phyloP scores from a whole-genome alignment of 2,797 vertebrate species.

The Heterohyrax brucei region DNA sequence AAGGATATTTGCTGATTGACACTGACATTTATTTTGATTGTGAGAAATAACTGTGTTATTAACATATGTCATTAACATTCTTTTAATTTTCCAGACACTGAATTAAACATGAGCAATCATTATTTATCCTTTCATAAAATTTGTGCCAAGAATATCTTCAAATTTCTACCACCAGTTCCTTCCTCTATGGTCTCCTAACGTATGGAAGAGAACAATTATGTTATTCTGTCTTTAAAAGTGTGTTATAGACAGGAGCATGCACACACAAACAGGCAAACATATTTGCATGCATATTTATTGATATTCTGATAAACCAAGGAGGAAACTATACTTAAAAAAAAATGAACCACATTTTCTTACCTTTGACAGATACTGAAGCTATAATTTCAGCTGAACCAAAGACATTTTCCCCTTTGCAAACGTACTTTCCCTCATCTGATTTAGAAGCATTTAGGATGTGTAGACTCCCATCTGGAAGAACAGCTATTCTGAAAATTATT shows the following conservation, averaged over 20 bases:
- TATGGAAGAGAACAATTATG: not conserved
- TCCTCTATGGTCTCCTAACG: not conserved
- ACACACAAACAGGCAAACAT: not conserved
- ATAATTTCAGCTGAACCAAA: conserved; percentile 97
- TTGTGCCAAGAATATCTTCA: conserved; percentile 31
- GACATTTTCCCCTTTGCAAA: conserved; percentile 96
- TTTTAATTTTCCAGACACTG: not conserved
- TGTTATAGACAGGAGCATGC: not conserved
- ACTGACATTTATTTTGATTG: conserved; percentile 18
- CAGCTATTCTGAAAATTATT: conserved; percentile 93
- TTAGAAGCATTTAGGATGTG: conserved; percentile 96
- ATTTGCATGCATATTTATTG: not conserved
- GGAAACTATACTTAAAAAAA: not conserved
- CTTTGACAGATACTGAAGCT: conserved; percentile 96
- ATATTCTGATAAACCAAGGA: not conserved
- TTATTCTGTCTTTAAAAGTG: not conserved
- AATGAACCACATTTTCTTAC: conserved; percentile 90
- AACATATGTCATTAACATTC: not conserved
- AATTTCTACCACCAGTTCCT: conserved; percentile 8
- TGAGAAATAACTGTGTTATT: not conserved
- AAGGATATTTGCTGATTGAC: not conserved
- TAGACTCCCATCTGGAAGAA: conserved; percentile 96
- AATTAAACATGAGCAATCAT: not conserved
- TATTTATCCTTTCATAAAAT: not conserved
- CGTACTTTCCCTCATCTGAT: conserved; percentile 96